These are phyloP conservation scores for Aphelocoma californica DNA, from an alignment of 2,797 vertebrate genomes.

Conservation along the genomic window DNA sequence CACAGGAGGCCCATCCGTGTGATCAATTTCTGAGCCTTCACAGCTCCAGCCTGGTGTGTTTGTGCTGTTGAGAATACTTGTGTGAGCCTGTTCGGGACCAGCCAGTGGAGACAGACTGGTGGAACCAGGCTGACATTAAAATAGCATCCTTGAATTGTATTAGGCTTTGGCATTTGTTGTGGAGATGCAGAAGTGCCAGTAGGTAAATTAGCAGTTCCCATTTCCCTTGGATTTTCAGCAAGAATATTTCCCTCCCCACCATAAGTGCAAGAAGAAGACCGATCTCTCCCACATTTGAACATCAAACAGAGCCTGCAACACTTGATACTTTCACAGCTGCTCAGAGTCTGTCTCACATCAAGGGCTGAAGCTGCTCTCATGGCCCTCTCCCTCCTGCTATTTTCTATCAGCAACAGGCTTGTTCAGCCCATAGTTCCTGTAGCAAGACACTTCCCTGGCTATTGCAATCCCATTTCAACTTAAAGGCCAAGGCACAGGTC, in stretches of 20 bases:
- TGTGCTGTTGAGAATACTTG: not conserved
- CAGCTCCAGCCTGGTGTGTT: not conserved
- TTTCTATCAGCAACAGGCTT: not conserved
- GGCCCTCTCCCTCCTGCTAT: not conserved
- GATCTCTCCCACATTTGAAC: not conserved
- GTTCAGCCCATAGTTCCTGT: not conserved
- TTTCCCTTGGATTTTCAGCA: not conserved
- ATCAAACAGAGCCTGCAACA: not conserved
- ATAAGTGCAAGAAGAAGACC: not conserved
- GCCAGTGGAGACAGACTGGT: slow-evolving; percentile 1
- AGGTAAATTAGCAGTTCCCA: slow-evolving; percentile 40
- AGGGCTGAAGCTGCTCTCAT: not conserved
- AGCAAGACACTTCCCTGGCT: not conserved
- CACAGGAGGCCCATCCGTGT: not conserved
- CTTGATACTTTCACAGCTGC: not conserved
- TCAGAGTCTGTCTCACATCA: not conserved
- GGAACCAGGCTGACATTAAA: slow-evolving; percentile 5
- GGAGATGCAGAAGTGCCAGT: slow-evolving; percentile 21
- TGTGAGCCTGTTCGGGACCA: not conserved
- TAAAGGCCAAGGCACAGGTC: not conserved
- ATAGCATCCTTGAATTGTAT: slow-evolving; percentile 24
- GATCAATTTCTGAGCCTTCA: not conserved
- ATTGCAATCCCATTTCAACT: not conserved
- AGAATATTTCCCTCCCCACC: not conserved
- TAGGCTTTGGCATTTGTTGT: slow-evolving; percentile 44